Base-by-base conservation (phyloP, 1,140 invertebrate species). In the Drosophila hydei region DNA sequence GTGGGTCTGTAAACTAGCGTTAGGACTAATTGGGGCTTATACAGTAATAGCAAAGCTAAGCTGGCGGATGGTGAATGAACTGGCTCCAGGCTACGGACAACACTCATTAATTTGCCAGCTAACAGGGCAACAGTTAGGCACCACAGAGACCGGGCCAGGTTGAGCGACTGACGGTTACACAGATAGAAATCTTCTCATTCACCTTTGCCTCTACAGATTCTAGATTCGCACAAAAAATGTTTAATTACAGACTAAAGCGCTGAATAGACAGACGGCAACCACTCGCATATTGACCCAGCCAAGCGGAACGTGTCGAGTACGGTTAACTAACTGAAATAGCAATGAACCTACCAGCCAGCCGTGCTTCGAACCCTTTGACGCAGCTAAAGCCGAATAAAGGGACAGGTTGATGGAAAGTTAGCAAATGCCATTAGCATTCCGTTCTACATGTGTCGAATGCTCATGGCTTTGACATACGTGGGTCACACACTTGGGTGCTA, bases 221-320 rank as follows among this genome's bases (percentile, higher is more conserved):
- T 45, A 19, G 18, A 50, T 51, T 43, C 50, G 59, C 36, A 54
- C n/a, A 48, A 65, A 60, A 79, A 75, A 75, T 75, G 79, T 83
- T 75, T 84, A 83, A 83, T 83, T 83, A 83, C 80, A 80, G 67
- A 63, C 55, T 70, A 75, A 70, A 85, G 74, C 50, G 55, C 12
- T 33, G 67, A 52, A 48, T 40, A 70, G 59, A 55, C 42, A 63
- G 59, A 63, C 48, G 70, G 62, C 75, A 61, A 47, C 67, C 52
- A 58, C 56, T 45, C 72, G 75, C 83, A 70, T 87, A 88, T 81
- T 81, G 81, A 85, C 45, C 75, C 63, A 77, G 67, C 81, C 74
- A 72, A 78, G 77, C 69, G 77, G 74, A 87, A 81, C 83, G 81
- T 81, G 83, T 81, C 78, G 65, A 78, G 77, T 78, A 88, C 78